These are phyloP conservation scores for Eupithecia exiguata DNA, from an alignment of 2,888 invertebrate species.

Conservation along the genomic window DNA sequence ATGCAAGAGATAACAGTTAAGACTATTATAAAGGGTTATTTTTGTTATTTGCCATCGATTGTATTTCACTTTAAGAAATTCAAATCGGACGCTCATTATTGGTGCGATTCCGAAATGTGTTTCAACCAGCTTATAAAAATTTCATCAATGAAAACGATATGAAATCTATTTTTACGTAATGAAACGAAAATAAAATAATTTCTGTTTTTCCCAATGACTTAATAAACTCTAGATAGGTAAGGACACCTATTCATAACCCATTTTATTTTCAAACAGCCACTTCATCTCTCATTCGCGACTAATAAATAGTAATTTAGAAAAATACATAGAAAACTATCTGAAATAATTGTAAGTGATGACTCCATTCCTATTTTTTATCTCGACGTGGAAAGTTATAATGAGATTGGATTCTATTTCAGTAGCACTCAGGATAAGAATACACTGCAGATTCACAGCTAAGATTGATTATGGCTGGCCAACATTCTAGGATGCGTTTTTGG, in stretches of 20 bases:
- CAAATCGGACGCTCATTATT: not conserved
- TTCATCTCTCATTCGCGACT: conserved; percentile 56
- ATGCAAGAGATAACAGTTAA: not conserved
- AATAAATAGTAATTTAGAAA: conserved; percentile 52
- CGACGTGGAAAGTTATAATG: conserved; percentile 78
- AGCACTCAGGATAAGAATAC: conserved; percentile 77
- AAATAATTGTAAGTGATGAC: conserved; percentile 72
- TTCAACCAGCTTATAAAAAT: not conserved
- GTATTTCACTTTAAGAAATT: not conserved
- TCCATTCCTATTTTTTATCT: conserved; percentile 77
- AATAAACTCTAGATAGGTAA: conserved; percentile 32
- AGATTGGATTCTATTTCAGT: conserved; percentile 73
- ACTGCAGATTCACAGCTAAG: conserved; percentile 49
- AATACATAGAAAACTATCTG: conserved; percentile 38
- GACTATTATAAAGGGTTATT: not conserved
- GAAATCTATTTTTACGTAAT: not conserved
- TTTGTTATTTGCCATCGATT: not conserved
- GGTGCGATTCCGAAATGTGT: not conserved
- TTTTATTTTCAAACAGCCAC: conserved; percentile 44
- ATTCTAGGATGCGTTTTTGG: not conserved
- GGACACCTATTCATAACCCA: conserved; percentile 37
- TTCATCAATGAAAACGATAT: no score
- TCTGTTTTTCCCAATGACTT: conserved; percentile 29
- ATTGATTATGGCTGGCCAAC: conserved; percentile 9
- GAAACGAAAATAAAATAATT: conserved; percentile 15